phyloP scores from a whole-genome alignment of 2,797 vertebrate genomes.

The Limosa lapponica region DNA sequence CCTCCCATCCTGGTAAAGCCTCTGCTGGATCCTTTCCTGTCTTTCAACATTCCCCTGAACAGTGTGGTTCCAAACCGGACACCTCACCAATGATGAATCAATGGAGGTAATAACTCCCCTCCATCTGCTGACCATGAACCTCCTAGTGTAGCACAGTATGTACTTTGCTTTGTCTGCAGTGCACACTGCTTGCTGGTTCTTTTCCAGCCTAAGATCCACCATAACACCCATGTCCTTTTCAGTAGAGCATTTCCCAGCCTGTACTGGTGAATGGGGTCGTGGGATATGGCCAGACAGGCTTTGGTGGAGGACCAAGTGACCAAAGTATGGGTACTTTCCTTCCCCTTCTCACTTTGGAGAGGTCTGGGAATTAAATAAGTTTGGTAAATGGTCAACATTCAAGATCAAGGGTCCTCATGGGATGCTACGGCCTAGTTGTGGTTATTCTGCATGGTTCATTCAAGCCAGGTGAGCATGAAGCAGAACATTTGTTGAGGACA shows the following conservation, averaged over 20 bases:
- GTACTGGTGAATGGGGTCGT: background rate
- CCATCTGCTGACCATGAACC: background rate
- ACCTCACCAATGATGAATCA: background rate
- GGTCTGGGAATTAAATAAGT: background rate
- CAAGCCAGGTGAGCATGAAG: background rate
- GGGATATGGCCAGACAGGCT: background rate
- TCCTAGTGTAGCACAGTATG: background rate
- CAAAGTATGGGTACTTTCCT: background rate
- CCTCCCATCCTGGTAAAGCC: background rate
- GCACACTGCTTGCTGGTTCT: background rate
- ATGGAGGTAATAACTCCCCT: background rate
- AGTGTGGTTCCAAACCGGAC: background rate
- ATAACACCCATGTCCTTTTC: background rate
- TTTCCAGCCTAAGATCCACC: background rate
- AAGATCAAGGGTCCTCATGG: background rate
- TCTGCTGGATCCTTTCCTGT: background rate
- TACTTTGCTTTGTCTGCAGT: background rate
- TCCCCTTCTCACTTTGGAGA: background rate
- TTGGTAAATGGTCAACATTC: background rate
- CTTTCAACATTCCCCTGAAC: background rate
- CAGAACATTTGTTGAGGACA: background rate
- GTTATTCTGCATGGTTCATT: background rate
- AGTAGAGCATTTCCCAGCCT: background rate
- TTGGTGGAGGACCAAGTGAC: background rate
- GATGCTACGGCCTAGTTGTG: background rate